A percentile compares a stretch with the other conserved stretches of the same genome.
phyloP scores from a whole-genome alignment of 2,797 vertebrate species.

The Caiman crocodilus region DNA sequence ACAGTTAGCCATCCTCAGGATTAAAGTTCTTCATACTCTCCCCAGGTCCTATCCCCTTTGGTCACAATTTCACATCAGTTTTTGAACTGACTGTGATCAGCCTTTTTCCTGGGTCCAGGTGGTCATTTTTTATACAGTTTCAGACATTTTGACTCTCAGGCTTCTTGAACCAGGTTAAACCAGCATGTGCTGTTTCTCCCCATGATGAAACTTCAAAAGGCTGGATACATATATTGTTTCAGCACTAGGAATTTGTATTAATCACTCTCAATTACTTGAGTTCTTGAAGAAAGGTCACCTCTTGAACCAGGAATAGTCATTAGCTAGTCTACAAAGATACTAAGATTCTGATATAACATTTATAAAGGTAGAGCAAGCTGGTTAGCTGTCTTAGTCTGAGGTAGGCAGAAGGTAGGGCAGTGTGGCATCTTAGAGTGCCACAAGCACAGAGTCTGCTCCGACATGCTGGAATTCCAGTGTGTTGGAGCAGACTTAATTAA shows the following conservation, averaged over 20 bases:
- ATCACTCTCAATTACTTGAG: background rate
- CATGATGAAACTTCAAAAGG: background rate
- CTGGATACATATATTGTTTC: background rate
- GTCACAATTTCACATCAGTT: constrained; percentile 9
- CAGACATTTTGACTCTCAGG: background rate
- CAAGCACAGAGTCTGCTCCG: too few species aligned
- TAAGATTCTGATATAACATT: too few species aligned
- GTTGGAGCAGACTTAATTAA: too few species aligned
- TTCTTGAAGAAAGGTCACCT: constrained; percentile 9
- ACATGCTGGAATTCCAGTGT: too few species aligned
- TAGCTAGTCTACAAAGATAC: too few species aligned
- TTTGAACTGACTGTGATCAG: background rate
- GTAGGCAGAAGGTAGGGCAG: too few species aligned
- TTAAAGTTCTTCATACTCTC: background rate
- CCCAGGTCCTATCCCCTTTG: constrained; percentile 7
- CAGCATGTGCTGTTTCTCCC: background rate
- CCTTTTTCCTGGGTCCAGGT: background rate
- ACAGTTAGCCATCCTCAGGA: background rate
- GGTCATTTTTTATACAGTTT: background rate
- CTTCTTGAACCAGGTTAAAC: background rate
- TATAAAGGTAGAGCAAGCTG: too few species aligned
- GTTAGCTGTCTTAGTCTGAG: too few species aligned
- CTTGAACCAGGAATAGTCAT: background rate
- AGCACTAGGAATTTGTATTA: background rate
- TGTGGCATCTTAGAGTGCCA: too few species aligned